Base-by-base conservation (phyloP, 2,888 invertebrate species). In the Orthosia gothica region DNA sequence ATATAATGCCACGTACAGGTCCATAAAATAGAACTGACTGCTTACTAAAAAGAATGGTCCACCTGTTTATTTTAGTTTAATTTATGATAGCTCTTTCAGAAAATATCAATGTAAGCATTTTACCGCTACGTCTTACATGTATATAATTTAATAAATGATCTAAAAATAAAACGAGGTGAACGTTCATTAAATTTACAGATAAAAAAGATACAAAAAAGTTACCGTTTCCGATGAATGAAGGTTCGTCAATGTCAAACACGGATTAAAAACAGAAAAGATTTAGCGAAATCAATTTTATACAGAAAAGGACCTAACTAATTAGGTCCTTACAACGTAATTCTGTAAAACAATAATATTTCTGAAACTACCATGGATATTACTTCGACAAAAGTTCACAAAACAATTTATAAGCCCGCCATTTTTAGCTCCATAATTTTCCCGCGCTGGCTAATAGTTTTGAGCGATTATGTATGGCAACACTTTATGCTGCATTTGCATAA, bases 401-500 rank as follows among this genome's bases (percentile, higher is more conserved):
- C 45, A 79, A 79, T 63, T 63, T 79, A 49, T 73, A 54, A 59
- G 49, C 40, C 88, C 88, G 88, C 89, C 88, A 90, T 92, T 91
- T 92, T 92, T 88, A 89, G 81, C 88, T 88, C 86, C 89, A 88
- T 89, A 89, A 91, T 92, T 91, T 90, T 92, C 86, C 89, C 89
- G 90, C 87, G 89, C 86, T 87, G 87, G 88, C 75, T 86, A 84
- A 83, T 86, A 85, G 83, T 93, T 95, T 93, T 92, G 90, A 94
- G 90, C 93, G 92, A 95, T 96, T 95, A 95, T 92, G 90, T 91
- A 93, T 90, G 92, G 94, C 94, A 95, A 96, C 96, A 96, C 96
- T 95, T 96, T 95, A 96, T 91, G 90, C 92, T 85, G 88, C 93
- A 96, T 96, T 96, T 96, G 95, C 96, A 96, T 96, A 96, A 96